Percentiles rank a stretch among this genome's conserved stretches.
These are phyloP conservation scores for Takifugu rubripes DNA, from an alignment of 2,797 vertebrate genomes.

Conservation along the genomic window DNA sequence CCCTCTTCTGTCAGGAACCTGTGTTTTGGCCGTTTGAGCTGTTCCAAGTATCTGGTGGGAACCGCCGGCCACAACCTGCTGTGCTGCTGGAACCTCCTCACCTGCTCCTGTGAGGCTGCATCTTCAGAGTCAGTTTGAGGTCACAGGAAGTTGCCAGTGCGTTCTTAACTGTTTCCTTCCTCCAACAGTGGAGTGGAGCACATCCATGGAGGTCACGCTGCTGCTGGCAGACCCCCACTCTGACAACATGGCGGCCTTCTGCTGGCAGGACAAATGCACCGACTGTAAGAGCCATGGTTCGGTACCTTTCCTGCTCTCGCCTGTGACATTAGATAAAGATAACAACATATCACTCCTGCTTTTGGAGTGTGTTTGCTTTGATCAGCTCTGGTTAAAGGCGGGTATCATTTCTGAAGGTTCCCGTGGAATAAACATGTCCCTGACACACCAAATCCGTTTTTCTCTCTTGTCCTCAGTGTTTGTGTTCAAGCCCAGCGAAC, in stretches of 20 bases:
- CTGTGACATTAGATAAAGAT: too few species aligned
- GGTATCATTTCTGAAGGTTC: too few species aligned
- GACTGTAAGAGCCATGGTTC: constrained; percentile 78
- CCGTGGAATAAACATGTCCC: too few species aligned
- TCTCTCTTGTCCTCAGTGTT: constrained; percentile 77
- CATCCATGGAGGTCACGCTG: constrained; percentile 78
- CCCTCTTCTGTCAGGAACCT: constrained; percentile 78
- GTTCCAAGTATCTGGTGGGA: constrained; percentile 91
- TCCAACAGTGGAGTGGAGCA: constrained; percentile 90
- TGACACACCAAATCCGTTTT: not conserved
- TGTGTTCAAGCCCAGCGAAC: constrained; percentile 90
- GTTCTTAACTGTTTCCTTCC: not conserved
- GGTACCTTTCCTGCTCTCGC: too few species aligned
- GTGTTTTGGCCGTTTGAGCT: constrained; percentile 88
- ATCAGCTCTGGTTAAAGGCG: too few species aligned
- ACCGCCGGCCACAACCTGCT: constrained; percentile 80
- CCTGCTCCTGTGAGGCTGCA: constrained; percentile 82
- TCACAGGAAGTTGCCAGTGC: not conserved
- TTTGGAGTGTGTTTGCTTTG: too few species aligned
- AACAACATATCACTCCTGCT: too few species aligned
- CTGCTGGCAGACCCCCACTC: constrained; percentile 85
- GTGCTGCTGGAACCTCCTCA: constrained; percentile 97
- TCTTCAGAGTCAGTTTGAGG: not conserved
- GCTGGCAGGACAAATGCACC: constrained; percentile 68
- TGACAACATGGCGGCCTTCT: constrained; percentile 87